Evolutionary conservation across 2,113 vertebrate species (phyloP).

Genomic region (Dasyurus viverrinus): DNA sequence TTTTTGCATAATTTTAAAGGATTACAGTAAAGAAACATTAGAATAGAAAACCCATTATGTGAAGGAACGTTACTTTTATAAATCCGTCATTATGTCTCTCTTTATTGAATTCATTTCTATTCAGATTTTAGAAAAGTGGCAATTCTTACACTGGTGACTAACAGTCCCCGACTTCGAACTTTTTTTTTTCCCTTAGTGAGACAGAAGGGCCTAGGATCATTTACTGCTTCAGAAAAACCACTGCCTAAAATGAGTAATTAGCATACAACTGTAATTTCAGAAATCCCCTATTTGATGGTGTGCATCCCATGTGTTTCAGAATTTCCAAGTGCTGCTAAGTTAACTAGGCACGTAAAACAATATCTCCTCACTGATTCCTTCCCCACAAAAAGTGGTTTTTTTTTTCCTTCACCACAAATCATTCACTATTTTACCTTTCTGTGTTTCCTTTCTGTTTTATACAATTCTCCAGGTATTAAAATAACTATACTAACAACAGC

Average conservation of each 20-base stretch:
- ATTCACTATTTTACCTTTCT: conserved; percentile 22
- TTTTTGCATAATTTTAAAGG: conserved; percentile 85
- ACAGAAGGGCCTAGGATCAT: conserved; percentile 82
- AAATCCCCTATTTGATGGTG: conserved; percentile 82
- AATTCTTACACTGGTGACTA: conserved; percentile 81
- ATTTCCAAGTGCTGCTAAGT: conserved; percentile 75
- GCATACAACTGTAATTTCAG: conserved; percentile 83
- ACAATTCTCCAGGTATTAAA: conserved; percentile 31
- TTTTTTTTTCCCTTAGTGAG: conserved; percentile 77
- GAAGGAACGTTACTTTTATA: conserved; percentile 86
- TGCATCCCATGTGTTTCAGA: conserved; percentile 79
- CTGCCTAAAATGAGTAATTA: conserved; percentile 84
- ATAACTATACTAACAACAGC: conserved; percentile 41
- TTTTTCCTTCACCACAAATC: conserved; percentile 40
- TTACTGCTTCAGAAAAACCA: conserved; percentile 80
- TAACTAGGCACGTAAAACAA: conserved; percentile 81
- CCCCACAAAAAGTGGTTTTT: conserved; percentile 56
- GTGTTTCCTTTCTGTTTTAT: background rate
- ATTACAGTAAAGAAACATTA: conserved; percentile 85
- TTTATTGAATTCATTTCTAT: conserved; percentile 85
- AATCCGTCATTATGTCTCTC: conserved; percentile 83
- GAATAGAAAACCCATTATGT: conserved; percentile 83
- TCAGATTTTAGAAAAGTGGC: conserved; percentile 80
- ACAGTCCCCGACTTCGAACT: conserved; percentile 77
- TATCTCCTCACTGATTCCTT: conserved; percentile 53